phyloP scores from a whole-genome alignment of 2,113 vertebrate genomes.

The Balaenoptera acutorostrata region DNA sequence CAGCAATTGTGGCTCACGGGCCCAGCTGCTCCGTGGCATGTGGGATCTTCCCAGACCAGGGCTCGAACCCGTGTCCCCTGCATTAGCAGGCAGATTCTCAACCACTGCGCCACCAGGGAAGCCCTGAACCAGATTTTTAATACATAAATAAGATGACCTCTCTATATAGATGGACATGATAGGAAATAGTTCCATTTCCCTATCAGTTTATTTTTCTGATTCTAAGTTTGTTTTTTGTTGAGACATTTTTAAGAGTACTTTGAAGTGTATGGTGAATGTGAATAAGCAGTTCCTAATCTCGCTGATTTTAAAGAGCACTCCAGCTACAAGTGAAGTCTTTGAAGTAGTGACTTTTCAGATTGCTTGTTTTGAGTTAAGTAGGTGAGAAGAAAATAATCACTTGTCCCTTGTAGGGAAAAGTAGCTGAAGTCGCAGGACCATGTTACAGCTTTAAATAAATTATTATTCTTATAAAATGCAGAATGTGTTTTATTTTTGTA shows the following conservation, averaged over 20 bases:
- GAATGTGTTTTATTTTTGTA: not conserved
- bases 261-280: not conserved
- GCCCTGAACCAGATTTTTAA: not conserved
- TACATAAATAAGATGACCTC: not conserved
- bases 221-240: not conserved
- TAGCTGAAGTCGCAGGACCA: not conserved
- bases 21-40: no score
- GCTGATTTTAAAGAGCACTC: not conserved
- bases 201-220: not conserved
- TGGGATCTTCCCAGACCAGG: no score
- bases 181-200: not conserved
- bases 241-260: not conserved
- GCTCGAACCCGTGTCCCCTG: no score
- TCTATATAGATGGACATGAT: fast-evolving
- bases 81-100: no score
- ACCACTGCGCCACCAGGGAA: no score
- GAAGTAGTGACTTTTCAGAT: not conserved
- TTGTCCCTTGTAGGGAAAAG: not conserved
- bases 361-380: not conserved
- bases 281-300: not conserved
- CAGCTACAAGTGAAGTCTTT: not conserved
- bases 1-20: no score
- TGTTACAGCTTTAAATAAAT: not conserved
- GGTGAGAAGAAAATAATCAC: not conserved
- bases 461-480: not conserved